Conservation (phyloP, 37 sponge, comb jelly and placozoan species). For the Mnemiopsis leidyi region DNA sequence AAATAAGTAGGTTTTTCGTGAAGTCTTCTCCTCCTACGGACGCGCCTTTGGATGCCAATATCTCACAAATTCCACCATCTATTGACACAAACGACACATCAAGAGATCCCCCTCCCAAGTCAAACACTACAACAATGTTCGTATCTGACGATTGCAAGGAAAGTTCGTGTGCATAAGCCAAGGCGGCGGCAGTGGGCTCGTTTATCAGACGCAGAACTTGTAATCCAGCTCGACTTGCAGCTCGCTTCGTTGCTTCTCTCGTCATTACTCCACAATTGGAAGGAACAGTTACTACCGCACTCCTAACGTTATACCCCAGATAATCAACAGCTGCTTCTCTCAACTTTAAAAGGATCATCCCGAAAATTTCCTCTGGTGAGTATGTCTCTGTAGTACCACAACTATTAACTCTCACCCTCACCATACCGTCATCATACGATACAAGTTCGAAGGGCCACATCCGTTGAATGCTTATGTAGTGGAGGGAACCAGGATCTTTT, state of each 20-base stretch:
- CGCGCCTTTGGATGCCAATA: background rate
- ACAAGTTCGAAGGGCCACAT: background rate
- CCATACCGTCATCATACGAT: background rate
- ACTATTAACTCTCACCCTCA: background rate
- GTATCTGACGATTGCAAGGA: conserved; percentile 74
- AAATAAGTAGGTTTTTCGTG: background rate
- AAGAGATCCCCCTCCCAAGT: conserved; percentile 91
- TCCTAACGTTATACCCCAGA: background rate
- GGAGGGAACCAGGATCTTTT: background rate
- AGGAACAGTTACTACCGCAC: background rate
- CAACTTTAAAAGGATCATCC: background rate
- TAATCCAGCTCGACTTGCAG: conserved; percentile 68
- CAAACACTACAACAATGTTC: conserved; percentile 87
- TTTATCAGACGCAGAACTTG: conserved; percentile 90
- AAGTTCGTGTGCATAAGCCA: conserved; percentile 77
- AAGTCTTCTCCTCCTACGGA: background rate
- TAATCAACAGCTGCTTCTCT: background rate
- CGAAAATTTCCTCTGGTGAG: background rate
- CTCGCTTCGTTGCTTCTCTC: background rate
- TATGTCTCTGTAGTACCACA: background rate
- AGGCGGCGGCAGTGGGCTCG: conserved; percentile 91
- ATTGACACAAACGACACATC: conserved; percentile 80
- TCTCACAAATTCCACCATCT: background rate
- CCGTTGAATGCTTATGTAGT: background rate
- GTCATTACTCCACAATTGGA: background rate